phyloP scores from a whole-genome alignment of 2,113 vertebrate genomes.

The Hyla sarda region DNA sequence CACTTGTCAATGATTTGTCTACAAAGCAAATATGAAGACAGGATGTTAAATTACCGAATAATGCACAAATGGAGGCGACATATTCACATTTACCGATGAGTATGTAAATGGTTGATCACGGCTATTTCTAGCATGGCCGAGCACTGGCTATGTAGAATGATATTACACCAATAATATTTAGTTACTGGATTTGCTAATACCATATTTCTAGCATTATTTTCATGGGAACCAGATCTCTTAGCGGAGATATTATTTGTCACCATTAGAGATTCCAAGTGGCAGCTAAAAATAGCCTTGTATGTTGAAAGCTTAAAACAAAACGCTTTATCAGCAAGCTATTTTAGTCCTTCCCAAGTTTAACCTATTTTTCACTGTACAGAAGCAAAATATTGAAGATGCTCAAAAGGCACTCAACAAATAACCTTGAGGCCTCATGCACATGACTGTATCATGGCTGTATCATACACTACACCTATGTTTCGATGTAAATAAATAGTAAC shows the following conservation, averaged over 20 bases:
- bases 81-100: not conserved
- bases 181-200: not conserved
- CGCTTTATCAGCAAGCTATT: conserved; percentile 49
- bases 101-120: not conserved
- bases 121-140: not conserved
- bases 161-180: not conserved
- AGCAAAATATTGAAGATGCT: not conserved
- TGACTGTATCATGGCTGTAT: not conserved
- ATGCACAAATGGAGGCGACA: not conserved
- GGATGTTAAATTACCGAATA: not conserved
- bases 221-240: conserved; percentile 36
- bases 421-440: too few species aligned
- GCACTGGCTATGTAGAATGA: not conserved
- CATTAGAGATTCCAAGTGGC: conserved; percentile 34
- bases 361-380: not conserved
- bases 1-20: not conserved
- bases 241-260: conserved; percentile 46
- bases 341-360: conserved; percentile 30
- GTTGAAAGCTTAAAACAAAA: conserved; percentile 37
- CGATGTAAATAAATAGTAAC: not conserved
- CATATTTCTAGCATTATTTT: conserved; percentile 21
- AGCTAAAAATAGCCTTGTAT: conserved; percentile 37
- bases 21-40: not conserved
- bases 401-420: not conserved
- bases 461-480: not conserved